Percentiles rank a stretch among this genome's conserved stretches.
Evolutionary conservation across 2,888 invertebrate genomes (phyloP).

Genomic region (Dysmachus trigonus): DNA sequence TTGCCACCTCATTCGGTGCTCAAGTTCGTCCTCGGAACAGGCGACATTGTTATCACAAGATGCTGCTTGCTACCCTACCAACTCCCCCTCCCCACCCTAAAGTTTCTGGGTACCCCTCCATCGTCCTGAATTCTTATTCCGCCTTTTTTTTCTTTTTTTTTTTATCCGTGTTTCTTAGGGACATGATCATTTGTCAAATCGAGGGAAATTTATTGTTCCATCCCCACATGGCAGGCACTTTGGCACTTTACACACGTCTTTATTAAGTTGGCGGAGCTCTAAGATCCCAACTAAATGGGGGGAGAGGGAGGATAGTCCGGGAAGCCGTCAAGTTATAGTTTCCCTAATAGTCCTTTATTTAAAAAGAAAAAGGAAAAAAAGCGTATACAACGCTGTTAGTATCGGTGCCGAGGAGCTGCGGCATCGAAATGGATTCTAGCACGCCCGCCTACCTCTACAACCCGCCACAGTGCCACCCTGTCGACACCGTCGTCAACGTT

Average conservation of each 20-base stretch:
- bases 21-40: constrained; percentile 16
- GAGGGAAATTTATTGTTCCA: constrained; percentile 42
- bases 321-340: constrained; percentile 1
- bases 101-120: neutral
- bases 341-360: neutral
- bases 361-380: neutral
- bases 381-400: neutral
- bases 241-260: constrained; percentile 43
- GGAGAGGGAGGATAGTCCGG: neutral
- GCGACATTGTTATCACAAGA: constrained; percentile 35
- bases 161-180: constrained; percentile 22
- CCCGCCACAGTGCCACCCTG: neutral
- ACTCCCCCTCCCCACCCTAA: neutral
- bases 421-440: neutral
- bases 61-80: neutral
- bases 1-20: constrained; percentile 35
- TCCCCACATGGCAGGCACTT: constrained; percentile 40
- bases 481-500: neutral
- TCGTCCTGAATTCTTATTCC: neutral
- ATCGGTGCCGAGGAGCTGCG: neutral
- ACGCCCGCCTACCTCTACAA: neutral
- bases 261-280: constrained; percentile 20
- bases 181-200: constrained; percentile 44
- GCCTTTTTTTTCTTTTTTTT: neutral
- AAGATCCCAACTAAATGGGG: too few species aligned